phyloP scores from a whole-genome alignment of 2,888 invertebrate genomes.

The Drosophila subsilvestris region DNA sequence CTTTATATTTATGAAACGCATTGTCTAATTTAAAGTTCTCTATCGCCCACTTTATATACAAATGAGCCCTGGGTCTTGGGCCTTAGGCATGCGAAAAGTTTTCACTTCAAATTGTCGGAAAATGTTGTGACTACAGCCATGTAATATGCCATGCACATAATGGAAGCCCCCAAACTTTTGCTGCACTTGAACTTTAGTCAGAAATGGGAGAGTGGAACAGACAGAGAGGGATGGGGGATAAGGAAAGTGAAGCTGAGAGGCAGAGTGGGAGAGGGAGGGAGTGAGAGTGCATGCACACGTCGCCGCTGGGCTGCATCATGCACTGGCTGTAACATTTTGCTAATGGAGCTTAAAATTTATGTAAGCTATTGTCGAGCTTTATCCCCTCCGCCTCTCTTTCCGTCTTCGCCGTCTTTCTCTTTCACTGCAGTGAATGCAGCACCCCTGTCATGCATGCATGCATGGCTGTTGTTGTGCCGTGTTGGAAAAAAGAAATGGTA shows the following conservation, averaged over 20 bases:
- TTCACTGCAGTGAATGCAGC: background rate
- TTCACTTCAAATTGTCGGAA: conserved; percentile 65
- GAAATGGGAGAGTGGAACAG: conserved; percentile 9
- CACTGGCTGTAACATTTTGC: conserved; percentile 72
- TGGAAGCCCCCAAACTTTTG: conserved; percentile 68
- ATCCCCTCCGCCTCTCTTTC: background rate
- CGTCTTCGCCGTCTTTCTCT: background rate
- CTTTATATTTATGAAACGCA: background rate
- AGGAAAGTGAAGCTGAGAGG: conserved; percentile 2
- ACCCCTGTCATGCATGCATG: conserved; percentile 74
- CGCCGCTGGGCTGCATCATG: conserved; percentile 54
- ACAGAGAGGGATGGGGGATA: background rate
- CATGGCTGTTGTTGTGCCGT: conserved; percentile 64
- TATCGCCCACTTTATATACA: conserved; percentile 54
- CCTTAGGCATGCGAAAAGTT: conserved; percentile 63
- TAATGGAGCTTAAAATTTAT: conserved; percentile 80
- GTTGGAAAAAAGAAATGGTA: background rate
- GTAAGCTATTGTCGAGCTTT: conserved; percentile 71
- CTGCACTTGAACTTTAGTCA: conserved; percentile 73
- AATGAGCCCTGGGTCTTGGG: conserved; percentile 64
- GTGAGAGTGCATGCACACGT: conserved; percentile 42
- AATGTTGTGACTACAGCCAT: conserved; percentile 46
- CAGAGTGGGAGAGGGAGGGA: background rate
- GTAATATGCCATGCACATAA: conserved; percentile 73
- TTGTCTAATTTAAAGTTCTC: background rate